Base-by-base conservation (phyloP, 2,888 invertebrate genomes). In the Automeris io region DNA sequence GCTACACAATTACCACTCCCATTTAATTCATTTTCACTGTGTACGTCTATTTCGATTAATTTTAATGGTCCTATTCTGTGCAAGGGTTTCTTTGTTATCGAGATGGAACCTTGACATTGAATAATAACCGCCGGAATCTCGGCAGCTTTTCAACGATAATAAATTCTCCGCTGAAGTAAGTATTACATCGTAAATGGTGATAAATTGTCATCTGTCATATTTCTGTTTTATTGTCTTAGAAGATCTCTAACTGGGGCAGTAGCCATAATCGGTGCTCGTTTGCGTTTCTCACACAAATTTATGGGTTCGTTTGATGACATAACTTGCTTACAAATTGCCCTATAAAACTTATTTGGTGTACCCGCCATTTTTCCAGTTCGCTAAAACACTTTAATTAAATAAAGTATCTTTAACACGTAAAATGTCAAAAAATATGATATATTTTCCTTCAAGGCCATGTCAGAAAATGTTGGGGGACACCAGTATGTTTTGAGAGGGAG, bases 341-440 rank as follows among this genome's bases (percentile, higher is more conserved):
- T 64, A 79, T 81, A 77, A 80, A 80, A 75, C 73, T 70, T 76
- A 81, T 79, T 79, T 78, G n/a, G 76, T 74, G 70, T 57, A 54
- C 46, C 50, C 57, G 50, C 57, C 53, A 62, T 67, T 62, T 61
- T 66, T 56, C 65, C 57, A 61, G 53, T 62, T 57, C 51, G 42
- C 39, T 39, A 39, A 37, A 35, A 36, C 35, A 34, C 18, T 40
- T 33, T 39, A 36, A 43, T 48, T 46, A 45, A 43, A 35, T 43
- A 25, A 13, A n/a, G n/a, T 18, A 29, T 16, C 16, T 16, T 2
- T 8, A n/a, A 16, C 16, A 16, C 16, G 19, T 9, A 5, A 16
- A 1, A n/a, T n/a, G n/a, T n/a, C n/a, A n/a, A n/a, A n/a, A n/a
- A n/a, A n/a, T n/a, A n/a, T n/a, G n/a, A n/a, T n/a, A n/a, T n/a